phyloP scores from a whole-genome alignment of 2,113 vertebrate genomes.

The Platycercus adscitus region DNA sequence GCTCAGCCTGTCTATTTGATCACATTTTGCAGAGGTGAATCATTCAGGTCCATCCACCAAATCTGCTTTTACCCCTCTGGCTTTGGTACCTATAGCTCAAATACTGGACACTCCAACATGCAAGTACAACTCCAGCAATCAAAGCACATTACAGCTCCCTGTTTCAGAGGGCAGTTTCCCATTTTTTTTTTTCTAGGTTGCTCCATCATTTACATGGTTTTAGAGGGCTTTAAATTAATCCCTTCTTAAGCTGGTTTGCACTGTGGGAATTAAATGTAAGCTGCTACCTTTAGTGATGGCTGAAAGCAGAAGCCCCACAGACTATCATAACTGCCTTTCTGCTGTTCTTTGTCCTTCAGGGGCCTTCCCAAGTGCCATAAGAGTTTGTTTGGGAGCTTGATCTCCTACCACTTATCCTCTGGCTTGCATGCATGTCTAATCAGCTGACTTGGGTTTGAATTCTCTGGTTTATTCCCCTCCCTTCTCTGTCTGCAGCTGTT shows the following conservation, averaged over 20 bases:
- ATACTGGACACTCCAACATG: not conserved
- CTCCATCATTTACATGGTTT: not conserved
- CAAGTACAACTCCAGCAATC: fast-evolving
- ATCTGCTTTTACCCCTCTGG: not conserved
- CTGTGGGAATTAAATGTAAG: not conserved
- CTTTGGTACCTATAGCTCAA: not conserved
- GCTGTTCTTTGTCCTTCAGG: not conserved
- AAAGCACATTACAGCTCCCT: not conserved
- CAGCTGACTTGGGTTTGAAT: not conserved
- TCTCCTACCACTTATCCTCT: not conserved
- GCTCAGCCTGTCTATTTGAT: not conserved
- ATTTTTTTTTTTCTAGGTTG: not conserved
- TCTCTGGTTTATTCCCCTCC: not conserved
- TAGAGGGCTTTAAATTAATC: slow-evolving; percentile 24
- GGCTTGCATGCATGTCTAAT: not conserved
- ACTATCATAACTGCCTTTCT: not conserved
- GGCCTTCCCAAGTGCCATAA: not conserved
- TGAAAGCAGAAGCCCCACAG: not conserved
- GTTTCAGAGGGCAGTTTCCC: not conserved
- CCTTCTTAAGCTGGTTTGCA: slow-evolving; percentile 11
- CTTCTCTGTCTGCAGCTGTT: not conserved
- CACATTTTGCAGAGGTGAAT: not conserved
- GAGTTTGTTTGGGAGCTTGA: not conserved
- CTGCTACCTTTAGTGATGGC: not conserved
- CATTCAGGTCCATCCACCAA: not conserved